Conservation (phyloP, 2,888 invertebrate species). For the Neocrepidodera transversa region DNA sequence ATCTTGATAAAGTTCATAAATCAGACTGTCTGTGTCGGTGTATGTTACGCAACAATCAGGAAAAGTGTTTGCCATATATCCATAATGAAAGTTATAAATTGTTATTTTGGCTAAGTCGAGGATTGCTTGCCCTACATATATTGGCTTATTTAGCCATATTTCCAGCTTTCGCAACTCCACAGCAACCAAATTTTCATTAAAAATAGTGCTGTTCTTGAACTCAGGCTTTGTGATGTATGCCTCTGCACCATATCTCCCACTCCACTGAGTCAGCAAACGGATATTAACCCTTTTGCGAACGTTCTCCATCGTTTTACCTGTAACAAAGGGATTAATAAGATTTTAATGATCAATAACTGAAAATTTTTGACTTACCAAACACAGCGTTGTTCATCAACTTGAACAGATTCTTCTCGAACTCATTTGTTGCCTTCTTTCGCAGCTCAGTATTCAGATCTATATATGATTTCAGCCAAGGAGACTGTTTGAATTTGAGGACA, state of each 20-base stretch:
- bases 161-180: too few species aligned
- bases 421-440: slow-evolving; percentile 39
- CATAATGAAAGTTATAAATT: slow-evolving; percentile 39
- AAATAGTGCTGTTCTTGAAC: neutral
- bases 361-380: neutral
- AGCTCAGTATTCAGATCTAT: slow-evolving; percentile 55
- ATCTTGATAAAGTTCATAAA: slow-evolving; percentile 28
- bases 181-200: too few species aligned
- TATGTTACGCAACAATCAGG: slow-evolving; percentile 30
- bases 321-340: too few species aligned
- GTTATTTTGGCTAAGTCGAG: slow-evolving; percentile 35
- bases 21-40: slow-evolving; percentile 34
- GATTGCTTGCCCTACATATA: slow-evolving; percentile 41
- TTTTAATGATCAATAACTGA: slow-evolving; percentile 12
- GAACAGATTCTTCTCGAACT: slow-evolving; percentile 35
- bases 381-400: slow-evolving; percentile 35
- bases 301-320: too few species aligned
- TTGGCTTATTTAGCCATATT: slow-evolving; percentile 41
- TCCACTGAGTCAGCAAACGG: neutral
- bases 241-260: neutral
- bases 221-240: neutral
- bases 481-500: slow-evolving; percentile 52
- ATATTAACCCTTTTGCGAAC: slow-evolving; percentile 25
- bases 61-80: slow-evolving; percentile 14
- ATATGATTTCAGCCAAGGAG: slow-evolving; percentile 52